Evolutionary conservation across 1,140 invertebrate species (phyloP).

Genomic region (Nylanderia fulva): DNA sequence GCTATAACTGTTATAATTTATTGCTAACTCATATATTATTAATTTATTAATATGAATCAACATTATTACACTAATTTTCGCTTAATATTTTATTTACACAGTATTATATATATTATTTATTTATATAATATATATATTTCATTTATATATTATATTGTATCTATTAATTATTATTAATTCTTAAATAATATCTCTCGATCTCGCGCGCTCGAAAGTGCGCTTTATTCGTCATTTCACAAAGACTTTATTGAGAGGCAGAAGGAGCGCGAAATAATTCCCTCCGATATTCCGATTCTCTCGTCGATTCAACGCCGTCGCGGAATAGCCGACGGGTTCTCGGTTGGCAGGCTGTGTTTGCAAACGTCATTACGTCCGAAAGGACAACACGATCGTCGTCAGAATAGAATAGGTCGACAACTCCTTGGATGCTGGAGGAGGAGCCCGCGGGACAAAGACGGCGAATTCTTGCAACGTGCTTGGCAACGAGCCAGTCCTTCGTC

Average conservation of each 20-base stretch:
- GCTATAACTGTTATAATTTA: no score
- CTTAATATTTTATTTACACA: no score
- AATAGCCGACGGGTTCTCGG: background rate
- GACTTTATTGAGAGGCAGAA: background rate
- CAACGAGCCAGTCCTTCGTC: constrained; percentile 8
- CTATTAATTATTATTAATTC: no score
- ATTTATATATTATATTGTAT: no score
- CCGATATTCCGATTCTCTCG: background rate
- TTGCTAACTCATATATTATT: no score
- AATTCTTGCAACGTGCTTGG: constrained; percentile 23
- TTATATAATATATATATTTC: no score
- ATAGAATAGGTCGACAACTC: constrained; percentile 27
- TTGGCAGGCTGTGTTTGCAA: constrained; percentile 38
- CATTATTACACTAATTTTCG: no score
- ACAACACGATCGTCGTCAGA: constrained; percentile 12
- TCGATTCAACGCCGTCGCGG: background rate
- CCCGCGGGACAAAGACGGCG: background rate
- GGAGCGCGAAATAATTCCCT: background rate
- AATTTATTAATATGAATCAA: no score
- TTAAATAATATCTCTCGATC: no score
- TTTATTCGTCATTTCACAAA: background rate
- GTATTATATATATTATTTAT: no score
- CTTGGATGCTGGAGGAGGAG: background rate
- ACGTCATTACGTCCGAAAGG: constrained; percentile 45
- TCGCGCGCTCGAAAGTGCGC: background rate